These are phyloP conservation scores for Drosophila falleni DNA, from an alignment of 2,888 invertebrate genomes.

Conservation along the genomic window DNA sequence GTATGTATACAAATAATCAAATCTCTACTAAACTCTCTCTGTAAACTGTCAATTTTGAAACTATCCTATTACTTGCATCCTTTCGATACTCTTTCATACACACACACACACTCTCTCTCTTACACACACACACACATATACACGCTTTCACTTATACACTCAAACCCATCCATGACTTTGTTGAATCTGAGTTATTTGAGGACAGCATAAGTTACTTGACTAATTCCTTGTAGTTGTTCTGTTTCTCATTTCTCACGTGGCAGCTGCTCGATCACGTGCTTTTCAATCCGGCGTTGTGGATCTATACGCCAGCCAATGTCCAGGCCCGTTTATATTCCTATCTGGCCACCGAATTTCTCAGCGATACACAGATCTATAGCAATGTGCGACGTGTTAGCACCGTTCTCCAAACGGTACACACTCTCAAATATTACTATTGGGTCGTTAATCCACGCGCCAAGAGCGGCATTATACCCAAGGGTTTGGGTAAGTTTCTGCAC, in stretches of 20 bases:
- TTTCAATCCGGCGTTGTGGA: slow-evolving; percentile 99
- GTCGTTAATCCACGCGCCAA: slow-evolving; percentile 97
- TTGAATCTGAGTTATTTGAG: slow-evolving; percentile 78
- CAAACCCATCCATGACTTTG: slow-evolving; percentile 19
- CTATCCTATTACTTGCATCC: slow-evolving; percentile 16
- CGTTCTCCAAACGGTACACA: slow-evolving; percentile 98
- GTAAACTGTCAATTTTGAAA: background rate
- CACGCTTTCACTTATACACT: background rate
- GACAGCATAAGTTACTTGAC: slow-evolving; percentile 86
- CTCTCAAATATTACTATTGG: slow-evolving; percentile 99
- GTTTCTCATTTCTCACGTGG: slow-evolving; percentile 95
- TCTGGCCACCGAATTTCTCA: slow-evolving; percentile 99
- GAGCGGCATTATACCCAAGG: slow-evolving; percentile 98
- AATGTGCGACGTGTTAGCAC: slow-evolving; percentile 98
- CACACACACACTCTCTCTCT: slow-evolving; percentile 17
- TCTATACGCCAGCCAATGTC: slow-evolving; percentile 98
- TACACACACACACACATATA: slow-evolving; percentile 14
- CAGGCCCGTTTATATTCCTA: slow-evolving; percentile 98
- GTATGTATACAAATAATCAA: slow-evolving; percentile 74
- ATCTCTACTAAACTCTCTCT: slow-evolving; percentile 4
- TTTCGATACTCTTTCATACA: slow-evolving; percentile 3
- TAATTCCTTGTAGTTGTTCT: slow-evolving; percentile 91
- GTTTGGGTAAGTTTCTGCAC: slow-evolving; percentile 90
- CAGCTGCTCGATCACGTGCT: slow-evolving; percentile 99
- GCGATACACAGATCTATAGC: slow-evolving; percentile 98